Conservation (phyloP, 2,888 invertebrate species). For the Athalia rosae region DNA sequence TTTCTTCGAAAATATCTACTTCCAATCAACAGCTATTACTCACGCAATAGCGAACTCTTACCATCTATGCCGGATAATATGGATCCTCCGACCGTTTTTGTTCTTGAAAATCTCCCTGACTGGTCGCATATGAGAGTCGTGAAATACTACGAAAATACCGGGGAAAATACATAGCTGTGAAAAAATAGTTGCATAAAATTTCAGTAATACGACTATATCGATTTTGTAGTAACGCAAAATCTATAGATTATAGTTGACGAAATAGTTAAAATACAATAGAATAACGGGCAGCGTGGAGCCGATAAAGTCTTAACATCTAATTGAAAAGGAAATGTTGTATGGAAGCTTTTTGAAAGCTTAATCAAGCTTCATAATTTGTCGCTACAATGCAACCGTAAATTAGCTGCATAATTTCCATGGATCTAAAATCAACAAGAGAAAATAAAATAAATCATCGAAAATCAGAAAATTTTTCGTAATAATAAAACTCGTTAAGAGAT, state of each 20-base stretch:
- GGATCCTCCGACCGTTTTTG: too few species aligned
- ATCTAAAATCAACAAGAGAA: neutral
- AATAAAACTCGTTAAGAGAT: neutral
- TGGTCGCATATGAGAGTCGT: too few species aligned
- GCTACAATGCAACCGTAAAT: neutral
- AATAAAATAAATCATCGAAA: neutral
- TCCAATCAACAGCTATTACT: too few species aligned
- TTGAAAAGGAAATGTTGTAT: slow-evolving; percentile 14
- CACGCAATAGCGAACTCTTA: too few species aligned
- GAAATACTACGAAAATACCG: too few species aligned
- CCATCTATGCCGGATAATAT: too few species aligned
- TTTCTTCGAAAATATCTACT: too few species aligned
- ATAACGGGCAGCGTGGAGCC: neutral
- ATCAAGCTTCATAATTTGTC: neutral
- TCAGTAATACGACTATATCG: too few species aligned
- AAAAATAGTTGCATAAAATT: too few species aligned
- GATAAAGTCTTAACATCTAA: neutral
- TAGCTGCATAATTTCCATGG: slow-evolving; percentile 22
- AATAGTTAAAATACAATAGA: slow-evolving; percentile 2
- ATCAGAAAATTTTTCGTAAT: neutral
- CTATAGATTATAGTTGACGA: slow-evolving; percentile 13
- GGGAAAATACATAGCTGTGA: too few species aligned
- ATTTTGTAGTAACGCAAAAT: slow-evolving; percentile 3
- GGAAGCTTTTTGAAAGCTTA: neutral
- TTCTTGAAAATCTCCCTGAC: too few species aligned